Evolutionary conservation across 2,113 vertebrate genomes (phyloP).

Genomic region (Probosciger aterrimus): DNA sequence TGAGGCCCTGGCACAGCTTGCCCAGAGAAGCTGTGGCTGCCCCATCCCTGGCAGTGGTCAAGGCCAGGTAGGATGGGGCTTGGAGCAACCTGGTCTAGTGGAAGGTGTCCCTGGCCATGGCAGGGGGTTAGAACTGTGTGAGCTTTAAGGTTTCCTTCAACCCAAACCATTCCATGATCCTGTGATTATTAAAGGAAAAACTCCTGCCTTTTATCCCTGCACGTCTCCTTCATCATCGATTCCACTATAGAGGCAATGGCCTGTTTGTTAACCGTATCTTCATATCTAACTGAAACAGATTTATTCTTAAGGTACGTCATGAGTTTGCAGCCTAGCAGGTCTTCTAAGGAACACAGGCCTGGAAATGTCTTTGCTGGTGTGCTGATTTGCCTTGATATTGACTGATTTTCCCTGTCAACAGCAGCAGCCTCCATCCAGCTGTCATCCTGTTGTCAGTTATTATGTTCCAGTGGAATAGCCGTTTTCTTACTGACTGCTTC

Average conservation of each 20-base stretch:
- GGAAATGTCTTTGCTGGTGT: neutral
- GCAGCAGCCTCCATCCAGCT: neutral
- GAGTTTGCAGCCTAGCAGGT: neutral
- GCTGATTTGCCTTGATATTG: neutral
- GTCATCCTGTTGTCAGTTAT: neutral
- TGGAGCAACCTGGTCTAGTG: neutral
- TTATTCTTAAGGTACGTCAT: neutral
- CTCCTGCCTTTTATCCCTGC: neutral
- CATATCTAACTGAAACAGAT: accelerated
- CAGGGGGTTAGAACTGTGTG: neutral
- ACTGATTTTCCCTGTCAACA: neutral
- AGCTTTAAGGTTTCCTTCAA: neutral
- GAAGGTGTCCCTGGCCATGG: neutral
- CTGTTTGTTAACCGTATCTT: accelerated
- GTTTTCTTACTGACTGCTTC: neutral
- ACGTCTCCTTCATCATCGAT: neutral
- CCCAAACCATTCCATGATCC: neutral
- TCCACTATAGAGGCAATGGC: accelerated
- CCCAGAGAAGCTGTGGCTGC: neutral
- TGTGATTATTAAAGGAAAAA: neutral
- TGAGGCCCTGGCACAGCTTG: neutral
- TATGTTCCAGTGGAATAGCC: neutral
- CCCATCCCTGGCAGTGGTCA: neutral
- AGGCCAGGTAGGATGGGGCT: neutral
- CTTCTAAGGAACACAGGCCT: neutral